phyloP scores from a whole-genome alignment of 2,113 vertebrate genomes.

The Toxostoma redivivum region DNA sequence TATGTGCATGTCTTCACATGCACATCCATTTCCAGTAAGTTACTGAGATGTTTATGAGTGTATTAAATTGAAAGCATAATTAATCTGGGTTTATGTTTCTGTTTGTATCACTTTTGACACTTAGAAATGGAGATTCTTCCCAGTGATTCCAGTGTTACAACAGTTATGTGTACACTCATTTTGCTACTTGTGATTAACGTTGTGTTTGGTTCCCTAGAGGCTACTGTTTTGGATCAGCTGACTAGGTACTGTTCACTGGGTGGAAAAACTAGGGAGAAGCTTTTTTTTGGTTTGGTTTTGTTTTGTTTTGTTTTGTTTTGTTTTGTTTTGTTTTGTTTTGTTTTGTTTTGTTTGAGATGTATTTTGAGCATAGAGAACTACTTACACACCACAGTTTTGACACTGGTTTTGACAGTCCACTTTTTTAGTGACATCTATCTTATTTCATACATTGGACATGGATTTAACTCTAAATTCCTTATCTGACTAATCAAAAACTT shows the following conservation, averaged over 20 bases:
- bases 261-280: not conserved
- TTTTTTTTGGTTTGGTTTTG: no score
- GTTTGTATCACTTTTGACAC: not conserved
- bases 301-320: no score
- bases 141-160: not conserved
- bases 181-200: not conserved
- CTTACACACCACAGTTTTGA: not conserved
- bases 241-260: not conserved
- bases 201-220: not conserved
- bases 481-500: not conserved
- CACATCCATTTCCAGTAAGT: not conserved
- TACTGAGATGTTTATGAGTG: not conserved
- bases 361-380: not conserved
- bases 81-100: not conserved
- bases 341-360: not conserved
- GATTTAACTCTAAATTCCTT: not conserved
- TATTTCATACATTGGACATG: not conserved
- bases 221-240: not conserved
- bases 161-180: not conserved
- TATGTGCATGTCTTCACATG: not conserved
- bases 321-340: no score
- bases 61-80: not conserved
- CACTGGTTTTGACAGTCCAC: not conserved
- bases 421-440: not conserved
- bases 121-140: not conserved